Evolutionary conservation across 1,140 invertebrate species (phyloP).

Genomic region (Pomacea maculata): DNA sequence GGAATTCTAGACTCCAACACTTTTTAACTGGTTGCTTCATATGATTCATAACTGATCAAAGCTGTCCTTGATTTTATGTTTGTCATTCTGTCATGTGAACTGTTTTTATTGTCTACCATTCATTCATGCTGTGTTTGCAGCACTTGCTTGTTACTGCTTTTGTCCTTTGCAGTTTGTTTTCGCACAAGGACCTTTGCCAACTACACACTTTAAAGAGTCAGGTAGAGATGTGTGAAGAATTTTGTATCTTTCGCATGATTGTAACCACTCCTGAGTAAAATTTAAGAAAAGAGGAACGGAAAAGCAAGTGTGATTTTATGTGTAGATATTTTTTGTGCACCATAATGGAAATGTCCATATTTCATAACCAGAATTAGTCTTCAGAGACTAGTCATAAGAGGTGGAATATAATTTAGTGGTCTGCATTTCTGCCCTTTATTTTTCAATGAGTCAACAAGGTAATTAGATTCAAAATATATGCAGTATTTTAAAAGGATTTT

Average conservation of each 20-base stretch:
- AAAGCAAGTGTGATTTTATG: background rate
- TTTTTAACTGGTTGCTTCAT: no score
- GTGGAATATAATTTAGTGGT: no score
- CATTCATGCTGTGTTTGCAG: background rate
- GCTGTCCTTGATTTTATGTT: background rate
- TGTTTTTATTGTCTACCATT: background rate
- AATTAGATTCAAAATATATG: no score
- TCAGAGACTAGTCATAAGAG: no score
- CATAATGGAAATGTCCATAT: no score
- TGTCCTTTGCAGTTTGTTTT: conserved; percentile 76
- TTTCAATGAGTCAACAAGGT: no score
- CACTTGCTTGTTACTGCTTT: background rate
- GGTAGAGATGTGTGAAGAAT: conserved; percentile 60
- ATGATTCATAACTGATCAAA: no score
- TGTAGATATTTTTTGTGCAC: background rate
- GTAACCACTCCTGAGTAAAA: background rate
- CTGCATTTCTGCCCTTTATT: no score
- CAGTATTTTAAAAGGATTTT: no score
- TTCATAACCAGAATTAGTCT: no score
- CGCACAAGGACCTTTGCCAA: conserved; percentile 82
- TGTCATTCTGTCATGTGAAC: background rate
- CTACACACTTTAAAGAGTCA: conserved; percentile 78
- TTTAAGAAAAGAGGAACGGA: background rate
- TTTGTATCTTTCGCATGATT: background rate
- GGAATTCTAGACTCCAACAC: no score